phyloP scores from a whole-genome alignment of 2,888 invertebrate genomes.

The Argyresthia albistria region DNA sequence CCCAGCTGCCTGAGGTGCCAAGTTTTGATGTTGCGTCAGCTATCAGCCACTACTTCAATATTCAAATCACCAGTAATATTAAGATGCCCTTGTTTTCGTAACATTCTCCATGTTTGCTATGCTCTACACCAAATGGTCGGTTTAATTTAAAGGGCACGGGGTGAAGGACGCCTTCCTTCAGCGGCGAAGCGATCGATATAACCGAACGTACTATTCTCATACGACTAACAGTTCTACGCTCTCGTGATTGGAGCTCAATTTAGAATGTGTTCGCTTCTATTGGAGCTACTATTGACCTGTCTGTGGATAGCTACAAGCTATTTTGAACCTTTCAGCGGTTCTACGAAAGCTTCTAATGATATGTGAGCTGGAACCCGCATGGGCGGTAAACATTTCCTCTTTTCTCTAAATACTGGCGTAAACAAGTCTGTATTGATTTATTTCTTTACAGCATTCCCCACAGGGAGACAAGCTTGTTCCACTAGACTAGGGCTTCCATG shows the following conservation, averaged over 20 bases:
- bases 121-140: slow-evolving; percentile 17
- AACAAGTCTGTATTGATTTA: slow-evolving; percentile 14
- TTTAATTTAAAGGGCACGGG: slow-evolving; percentile 53
- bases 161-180: slow-evolving; percentile 52
- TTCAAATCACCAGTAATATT: slow-evolving; percentile 5
- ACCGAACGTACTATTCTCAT: background rate
- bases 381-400: background rate
- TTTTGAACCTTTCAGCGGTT: background rate
- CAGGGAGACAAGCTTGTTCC: too few species aligned
- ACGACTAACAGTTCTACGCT: background rate
- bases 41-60: background rate
- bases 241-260: background rate
- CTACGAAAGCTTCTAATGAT: background rate
- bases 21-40: background rate
- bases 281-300: background rate
- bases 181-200: slow-evolving; percentile 50
- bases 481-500: too few species aligned
- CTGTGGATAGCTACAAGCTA: background rate
- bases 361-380: background rate
- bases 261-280: background rate
- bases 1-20: too few species aligned
- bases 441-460: slow-evolving; percentile 4
- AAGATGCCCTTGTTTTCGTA: background rate
- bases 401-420: slow-evolving; percentile 7
- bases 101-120: background rate